Evolutionary conservation across 35 echinoderm and acorn worm species (phyloP).

Genomic region (Strongylocentrotus purpuratus): DNA sequence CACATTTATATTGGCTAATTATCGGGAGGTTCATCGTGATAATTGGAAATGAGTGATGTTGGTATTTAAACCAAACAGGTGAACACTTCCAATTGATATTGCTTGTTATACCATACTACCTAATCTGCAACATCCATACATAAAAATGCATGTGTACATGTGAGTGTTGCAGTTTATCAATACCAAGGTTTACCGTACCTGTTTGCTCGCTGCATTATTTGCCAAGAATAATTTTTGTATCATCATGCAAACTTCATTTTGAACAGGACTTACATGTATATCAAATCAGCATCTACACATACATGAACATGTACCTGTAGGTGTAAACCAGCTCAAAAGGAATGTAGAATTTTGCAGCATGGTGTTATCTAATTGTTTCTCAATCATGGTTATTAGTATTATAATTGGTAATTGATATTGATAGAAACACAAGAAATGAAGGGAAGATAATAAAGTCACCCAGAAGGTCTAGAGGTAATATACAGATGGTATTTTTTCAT

Average conservation of each 20-base stretch:
- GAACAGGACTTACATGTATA: no score
- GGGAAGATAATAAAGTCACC: background rate
- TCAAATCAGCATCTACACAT: no score
- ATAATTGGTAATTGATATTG: background rate
- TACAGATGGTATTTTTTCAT: background rate
- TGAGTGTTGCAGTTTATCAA: no score
- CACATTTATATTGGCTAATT: background rate
- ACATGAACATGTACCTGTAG: background rate
- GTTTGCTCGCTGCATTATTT: no score
- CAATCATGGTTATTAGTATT: no score
- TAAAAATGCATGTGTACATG: no score
- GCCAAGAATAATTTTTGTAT: no score
- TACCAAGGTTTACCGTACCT: no score
- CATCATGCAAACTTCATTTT: no score
- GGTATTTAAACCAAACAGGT: background rate
- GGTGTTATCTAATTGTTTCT: background rate
- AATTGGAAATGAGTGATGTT: background rate
- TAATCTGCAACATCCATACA: background rate
- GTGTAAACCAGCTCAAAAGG: background rate
- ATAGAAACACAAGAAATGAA: background rate
- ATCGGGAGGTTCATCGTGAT: background rate
- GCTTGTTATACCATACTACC: background rate
- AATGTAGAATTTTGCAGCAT: background rate
- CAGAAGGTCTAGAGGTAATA: background rate
- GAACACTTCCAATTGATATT: background rate